Percentiles rank a stretch among this genome's conserved stretches.
phyloP scores from a whole-genome alignment of 1,140 invertebrate genomes.

The Teleogryllus occipitalis region DNA sequence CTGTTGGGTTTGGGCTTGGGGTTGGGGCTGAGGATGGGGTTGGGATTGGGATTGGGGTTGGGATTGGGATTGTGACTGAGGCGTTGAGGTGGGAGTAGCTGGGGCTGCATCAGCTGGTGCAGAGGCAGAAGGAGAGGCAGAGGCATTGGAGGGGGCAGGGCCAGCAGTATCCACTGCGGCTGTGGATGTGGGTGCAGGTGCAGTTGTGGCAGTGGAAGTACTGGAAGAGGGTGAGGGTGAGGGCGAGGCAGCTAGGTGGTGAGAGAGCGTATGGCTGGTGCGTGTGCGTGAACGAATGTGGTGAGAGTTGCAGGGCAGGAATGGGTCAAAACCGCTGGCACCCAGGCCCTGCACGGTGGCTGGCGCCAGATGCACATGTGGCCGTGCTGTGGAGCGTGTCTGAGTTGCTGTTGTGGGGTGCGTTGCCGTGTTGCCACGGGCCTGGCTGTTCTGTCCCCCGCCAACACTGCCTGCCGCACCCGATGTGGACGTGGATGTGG shows the following conservation, averaged over 20 bases:
- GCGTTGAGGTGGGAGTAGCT: not conserved
- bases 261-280: not conserved
- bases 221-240: too few species aligned
- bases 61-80: not conserved
- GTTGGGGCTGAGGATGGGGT: not conserved
- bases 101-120: not conserved
- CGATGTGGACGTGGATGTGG: not conserved
- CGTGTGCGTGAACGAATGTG: constrained; percentile 37
- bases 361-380: constrained; percentile 48
- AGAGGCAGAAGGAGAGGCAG: too few species aligned
- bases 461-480: not conserved
- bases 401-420: constrained; percentile 57
- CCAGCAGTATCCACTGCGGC: not conserved
- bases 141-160: not conserved
- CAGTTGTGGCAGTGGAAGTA: not conserved
- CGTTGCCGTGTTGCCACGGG: constrained; percentile 49
- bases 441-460: constrained; percentile 28
- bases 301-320: constrained; percentile 59
- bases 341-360: constrained; percentile 18
- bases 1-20: not conserved
- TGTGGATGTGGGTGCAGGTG: not conserved
- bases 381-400: constrained; percentile 53
- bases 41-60: not conserved
- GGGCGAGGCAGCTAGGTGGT: not conserved
- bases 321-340: constrained; percentile 49